Evolutionary conservation across 2,797 vertebrate genomes (phyloP).

Genomic region (Neostethus bicornis): DNA sequence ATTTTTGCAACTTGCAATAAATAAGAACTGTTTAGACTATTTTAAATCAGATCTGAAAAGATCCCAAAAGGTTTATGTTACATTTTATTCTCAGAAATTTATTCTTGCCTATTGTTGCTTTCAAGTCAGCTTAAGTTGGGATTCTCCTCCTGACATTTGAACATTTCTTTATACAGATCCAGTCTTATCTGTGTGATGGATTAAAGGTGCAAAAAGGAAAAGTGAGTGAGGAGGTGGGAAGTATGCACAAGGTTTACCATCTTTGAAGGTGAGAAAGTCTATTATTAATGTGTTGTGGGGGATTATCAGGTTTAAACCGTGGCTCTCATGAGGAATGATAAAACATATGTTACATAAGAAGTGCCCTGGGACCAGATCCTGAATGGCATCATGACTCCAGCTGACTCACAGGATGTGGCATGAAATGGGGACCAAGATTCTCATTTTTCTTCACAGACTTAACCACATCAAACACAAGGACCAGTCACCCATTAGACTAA

Average conservation of each 20-base stretch:
- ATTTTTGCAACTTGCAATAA: no score
- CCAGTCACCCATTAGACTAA: neutral
- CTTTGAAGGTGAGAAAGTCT: slow-evolving; percentile 49
- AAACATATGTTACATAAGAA: slow-evolving; percentile 25
- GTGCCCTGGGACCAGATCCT: slow-evolving; percentile 33
- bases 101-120: slow-evolving; percentile 5
- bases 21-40: no score
- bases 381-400: slow-evolving; percentile 28
- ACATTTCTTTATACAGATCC: slow-evolving; percentile 46
- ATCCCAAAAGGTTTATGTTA: slow-evolving; percentile 21
- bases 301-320: slow-evolving; percentile 39
- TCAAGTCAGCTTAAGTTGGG: slow-evolving; percentile 16
- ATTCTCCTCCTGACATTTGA: slow-evolving; percentile 14
- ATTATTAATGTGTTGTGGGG: slow-evolving; percentile 35
- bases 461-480: neutral
- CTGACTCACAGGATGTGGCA: slow-evolving; percentile 37
- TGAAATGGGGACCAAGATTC: slow-evolving; percentile 10
- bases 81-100: slow-evolving; percentile 14
- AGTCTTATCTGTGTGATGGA: slow-evolving; percentile 27
- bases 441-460: neutral
- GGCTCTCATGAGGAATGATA: slow-evolving; percentile 34
- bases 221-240: slow-evolving; percentile 1
- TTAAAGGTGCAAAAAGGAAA: slow-evolving; percentile 26
- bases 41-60: neutral
- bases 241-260: slow-evolving; percentile 18